phyloP scores from a whole-genome alignment of 2,797 vertebrate genomes.

The Jordanella pulchra region DNA sequence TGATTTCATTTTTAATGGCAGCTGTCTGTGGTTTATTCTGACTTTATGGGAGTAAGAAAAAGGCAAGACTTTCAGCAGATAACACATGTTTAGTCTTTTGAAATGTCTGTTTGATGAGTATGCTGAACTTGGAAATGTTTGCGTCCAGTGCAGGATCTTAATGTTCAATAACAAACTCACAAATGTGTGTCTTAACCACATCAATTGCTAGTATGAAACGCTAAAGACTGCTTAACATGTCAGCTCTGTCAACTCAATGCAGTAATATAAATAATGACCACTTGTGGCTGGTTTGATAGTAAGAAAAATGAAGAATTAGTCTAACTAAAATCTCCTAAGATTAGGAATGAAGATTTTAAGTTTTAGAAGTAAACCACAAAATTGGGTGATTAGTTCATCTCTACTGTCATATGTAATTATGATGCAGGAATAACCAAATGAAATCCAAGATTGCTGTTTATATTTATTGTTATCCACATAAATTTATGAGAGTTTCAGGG shows the following conservation, averaged over 20 bases:
- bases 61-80: not conserved
- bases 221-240: not conserved
- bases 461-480: not conserved
- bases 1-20: too few relatives aligned
- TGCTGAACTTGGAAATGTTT: not conserved
- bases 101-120: not conserved
- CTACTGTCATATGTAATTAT: not conserved
- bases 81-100: not conserved
- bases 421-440: not conserved
- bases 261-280: too few relatives aligned
- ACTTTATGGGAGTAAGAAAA: too few relatives aligned
- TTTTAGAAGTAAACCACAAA: not conserved
- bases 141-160: not conserved
- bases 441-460: not conserved
- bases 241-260: too few relatives aligned
- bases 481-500: not conserved
- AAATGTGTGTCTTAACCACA: not conserved
- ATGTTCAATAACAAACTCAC: not conserved
- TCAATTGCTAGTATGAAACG: not conserved
- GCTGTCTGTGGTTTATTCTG: too few relatives aligned
- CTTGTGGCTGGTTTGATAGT: too few relatives aligned
- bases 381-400: not conserved
- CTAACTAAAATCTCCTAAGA: not conserved
- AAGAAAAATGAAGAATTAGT: not conserved
- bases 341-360: not conserved